Base-by-base conservation (phyloP, 1,140 invertebrate species). In the Melitaea cinxia region DNA sequence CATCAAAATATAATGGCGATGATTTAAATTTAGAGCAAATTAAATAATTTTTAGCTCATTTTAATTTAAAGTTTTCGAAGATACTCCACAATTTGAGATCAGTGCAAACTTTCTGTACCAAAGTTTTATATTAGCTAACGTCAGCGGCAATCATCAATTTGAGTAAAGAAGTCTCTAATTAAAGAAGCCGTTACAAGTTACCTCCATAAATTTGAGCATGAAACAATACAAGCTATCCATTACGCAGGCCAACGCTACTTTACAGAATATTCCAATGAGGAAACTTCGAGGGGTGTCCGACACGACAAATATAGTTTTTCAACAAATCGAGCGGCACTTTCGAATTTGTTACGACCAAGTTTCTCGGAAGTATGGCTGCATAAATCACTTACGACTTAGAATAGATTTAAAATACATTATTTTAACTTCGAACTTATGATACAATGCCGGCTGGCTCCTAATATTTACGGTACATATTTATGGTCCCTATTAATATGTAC, bases 101-200 rank as follows among this genome's bases (percentile, higher is more conserved):
- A 74, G 28, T 65, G 19, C 10, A 23, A 64, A 56, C 39, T 50
- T 56, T 63, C 19, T 23, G 37, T 21, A 28, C 15, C 76, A 62
- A 75, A 79, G 82, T 85, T 84, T 85, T 75, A 80, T 84, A 83
- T 86, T 80, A 80, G 81, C 69, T 79, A 73, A 81, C 77, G 83
- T 86, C 80, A 85, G 79, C 77, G 81, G 86, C 85, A 85, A 88
- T 89, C 87, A 89, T 89, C 80, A 88, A 88, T 90, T 89, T 88
- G 85, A 83, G 78, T 86, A 76, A 88, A 90, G 85, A 87, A 88
- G 80, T 87, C 80, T 90, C 80, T 90, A 89, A 88, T 90, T 90
- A 88, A 88, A 88, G 85, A 88, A 90, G 85, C 84, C 83, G 83
- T 88, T 88, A 88, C 85, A 88, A 90, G 85, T 90, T 89, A 88